Evolutionary conservation across 2,113 vertebrate genomes (phyloP), one percentile per base, ranked within the genome.

Genomic region (Prolemur simus): DNA sequence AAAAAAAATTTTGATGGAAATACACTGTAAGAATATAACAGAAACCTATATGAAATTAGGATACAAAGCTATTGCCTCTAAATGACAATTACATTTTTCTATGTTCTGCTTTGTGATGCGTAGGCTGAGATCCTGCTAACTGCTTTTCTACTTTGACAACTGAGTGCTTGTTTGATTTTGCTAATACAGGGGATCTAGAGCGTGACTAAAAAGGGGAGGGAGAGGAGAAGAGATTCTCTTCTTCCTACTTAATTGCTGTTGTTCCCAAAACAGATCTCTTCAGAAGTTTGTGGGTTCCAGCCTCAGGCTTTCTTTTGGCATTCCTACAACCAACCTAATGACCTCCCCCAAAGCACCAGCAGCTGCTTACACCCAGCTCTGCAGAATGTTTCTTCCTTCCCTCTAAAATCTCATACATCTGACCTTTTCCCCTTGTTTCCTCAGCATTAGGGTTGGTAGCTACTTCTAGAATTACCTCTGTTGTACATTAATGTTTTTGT

Each of bases 361-460:
- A 27, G 27, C 11, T 23, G 11, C 21, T 29, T 20, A 29, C 37
- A 8, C 39, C 13, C 37, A 71, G 42, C 20, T 32, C 25, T 47
- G 1, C 11, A 58, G 3, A 37, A 9, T 10, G 4, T 8, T 64
- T 60, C 14, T 4, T 17, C 23, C 25, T 32, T 21, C 3, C 8
- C 47, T 60, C 23, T 58, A 54, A 37, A 69, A 23, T 56, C 47
- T 90, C 29, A 56, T 63, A 34, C 60, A 42, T 27, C 27, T 27
- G 77, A 2, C n/a, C 2, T 84, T n/a, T 64, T 18, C 25, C 9
- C 25, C 0, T 54, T 54, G 1, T 14, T 15, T 4, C 10, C 5
- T 4, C n/a, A 42, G 39, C 18, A 42, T 66, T 20, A 81, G 7
- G 5, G 1, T 1, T 42, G 3, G 2, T 47, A 74, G 71, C 17